phyloP scores from a whole-genome alignment of 2,888 invertebrate species.

The Notocelia uddmanniana region DNA sequence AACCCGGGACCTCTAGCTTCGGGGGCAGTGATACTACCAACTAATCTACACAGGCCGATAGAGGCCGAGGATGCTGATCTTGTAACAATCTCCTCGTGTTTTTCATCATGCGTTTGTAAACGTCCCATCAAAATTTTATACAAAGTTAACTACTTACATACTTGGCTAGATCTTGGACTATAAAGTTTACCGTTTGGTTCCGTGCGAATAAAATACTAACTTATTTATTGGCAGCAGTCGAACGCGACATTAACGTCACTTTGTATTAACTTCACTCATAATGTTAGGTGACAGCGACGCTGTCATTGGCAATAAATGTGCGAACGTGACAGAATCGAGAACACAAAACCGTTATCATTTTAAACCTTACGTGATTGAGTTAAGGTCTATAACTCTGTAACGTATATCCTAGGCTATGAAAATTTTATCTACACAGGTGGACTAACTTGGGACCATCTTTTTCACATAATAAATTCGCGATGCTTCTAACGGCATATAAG shows the following conservation, averaged over 20 bases:
- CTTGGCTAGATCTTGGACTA: neutral
- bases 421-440: slow-evolving; percentile 4
- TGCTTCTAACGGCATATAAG: too few species aligned
- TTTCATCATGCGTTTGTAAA: too few species aligned
- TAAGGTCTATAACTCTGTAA: neutral
- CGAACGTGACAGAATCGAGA: neutral
- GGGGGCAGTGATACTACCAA: too few species aligned
- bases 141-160: neutral
- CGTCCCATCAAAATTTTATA: neutral
- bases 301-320: slow-evolving; percentile 15
- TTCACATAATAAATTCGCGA: slow-evolving; percentile 3
- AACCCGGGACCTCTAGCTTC: too few species aligned
- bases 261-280: slow-evolving; percentile 20
- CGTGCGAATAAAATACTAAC: slow-evolving; percentile 54
- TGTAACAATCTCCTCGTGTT: too few species aligned
- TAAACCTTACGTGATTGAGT: neutral
- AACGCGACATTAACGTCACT: slow-evolving; percentile 31
- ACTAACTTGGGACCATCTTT: slow-evolving; percentile 25
- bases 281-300: slow-evolving; percentile 17
- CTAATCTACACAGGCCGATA: too few species aligned
- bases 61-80: too few species aligned
- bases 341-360: neutral
- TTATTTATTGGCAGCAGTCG: slow-evolving; percentile 17
- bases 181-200: slow-evolving; percentile 51
- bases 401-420: neutral